Evolutionary conservation across 2,888 invertebrate species (phyloP).

Genomic region (Parascotia fuliginaria): DNA sequence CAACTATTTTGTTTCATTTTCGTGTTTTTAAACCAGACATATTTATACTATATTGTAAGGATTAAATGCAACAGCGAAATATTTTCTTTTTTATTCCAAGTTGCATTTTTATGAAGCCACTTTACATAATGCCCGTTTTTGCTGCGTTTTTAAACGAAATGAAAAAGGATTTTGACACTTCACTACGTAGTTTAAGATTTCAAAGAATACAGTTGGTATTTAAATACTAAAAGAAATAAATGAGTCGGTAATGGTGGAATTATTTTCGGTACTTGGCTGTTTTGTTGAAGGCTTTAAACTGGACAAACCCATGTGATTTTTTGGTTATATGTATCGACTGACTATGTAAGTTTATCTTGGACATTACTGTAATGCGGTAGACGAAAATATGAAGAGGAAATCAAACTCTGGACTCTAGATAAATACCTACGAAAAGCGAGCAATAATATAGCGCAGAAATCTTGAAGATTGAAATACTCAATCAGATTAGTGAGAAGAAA

Average conservation of each 20-base stretch:
- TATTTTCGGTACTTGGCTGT: too few species aligned
- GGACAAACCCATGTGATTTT: background rate
- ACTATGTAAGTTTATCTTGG: too few species aligned
- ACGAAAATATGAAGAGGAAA: too few species aligned
- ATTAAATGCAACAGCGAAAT: constrained; percentile 49
- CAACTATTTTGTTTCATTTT: constrained; percentile 53
- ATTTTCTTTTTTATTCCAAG: constrained; percentile 61
- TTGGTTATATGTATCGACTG: too few species aligned
- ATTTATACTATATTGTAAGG: constrained; percentile 50
- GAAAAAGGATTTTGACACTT: constrained; percentile 27
- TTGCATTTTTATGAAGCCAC: constrained; percentile 63
- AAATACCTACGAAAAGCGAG: too few species aligned
- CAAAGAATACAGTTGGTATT: background rate
- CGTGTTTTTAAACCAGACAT: constrained; percentile 42
- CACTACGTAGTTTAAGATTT: background rate
- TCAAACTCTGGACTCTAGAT: too few species aligned
- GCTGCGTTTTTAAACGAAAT: constrained; percentile 15
- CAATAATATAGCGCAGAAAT: too few species aligned
- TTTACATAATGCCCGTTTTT: constrained; percentile 65
- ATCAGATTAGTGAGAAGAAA: too few species aligned
- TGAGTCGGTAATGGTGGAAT: background rate
- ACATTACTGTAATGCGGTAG: too few species aligned
- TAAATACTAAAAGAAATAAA: background rate
- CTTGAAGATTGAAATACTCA: too few species aligned
- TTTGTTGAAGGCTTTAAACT: background rate